Conservation (phyloP, 1,140 invertebrate species). For the Drosophila kurseongensis region DNA sequence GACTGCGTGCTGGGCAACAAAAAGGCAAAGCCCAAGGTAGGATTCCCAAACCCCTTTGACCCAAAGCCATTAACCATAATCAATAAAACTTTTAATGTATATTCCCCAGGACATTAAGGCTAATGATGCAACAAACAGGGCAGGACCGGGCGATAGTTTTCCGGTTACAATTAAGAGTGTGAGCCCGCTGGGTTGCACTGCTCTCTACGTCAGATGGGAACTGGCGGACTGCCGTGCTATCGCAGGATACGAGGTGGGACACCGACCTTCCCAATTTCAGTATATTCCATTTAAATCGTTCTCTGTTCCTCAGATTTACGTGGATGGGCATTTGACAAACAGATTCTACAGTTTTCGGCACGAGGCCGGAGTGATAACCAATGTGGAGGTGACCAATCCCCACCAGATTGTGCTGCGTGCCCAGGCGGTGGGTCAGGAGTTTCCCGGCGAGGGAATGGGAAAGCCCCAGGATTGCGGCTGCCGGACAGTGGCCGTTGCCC, state of each 20-base stretch:
- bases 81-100: neutral
- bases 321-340: slow-evolving; percentile 77
- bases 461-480: slow-evolving; percentile 1
- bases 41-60: neutral
- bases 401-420: slow-evolving; percentile 73
- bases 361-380: slow-evolving; percentile 68
- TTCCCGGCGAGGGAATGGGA: slow-evolving; percentile 27
- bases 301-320: slow-evolving; percentile 57
- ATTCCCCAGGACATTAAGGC: slow-evolving; percentile 10
- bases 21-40: slow-evolving; percentile 60
- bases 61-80: no score
- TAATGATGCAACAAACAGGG: slow-evolving; percentile 10
- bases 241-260: slow-evolving; percentile 70
- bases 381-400: slow-evolving; percentile 61
- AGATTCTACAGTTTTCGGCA: slow-evolving; percentile 69
- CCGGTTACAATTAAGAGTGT: slow-evolving; percentile 69
- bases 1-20: slow-evolving; percentile 66
- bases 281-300: neutral
- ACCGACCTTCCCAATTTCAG: neutral
- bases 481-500: slow-evolving; percentile 15
- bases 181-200: slow-evolving; percentile 56
- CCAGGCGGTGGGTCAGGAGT: slow-evolving; percentile 55
- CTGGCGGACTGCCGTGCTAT: slow-evolving; percentile 66
- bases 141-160: slow-evolving; percentile 48
- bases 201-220: slow-evolving; percentile 72